Percentiles rank a stretch among this genome's conserved stretches.
phyloP scores from a whole-genome alignment of 2,797 vertebrate genomes.

The Eidolon dupreanum region DNA sequence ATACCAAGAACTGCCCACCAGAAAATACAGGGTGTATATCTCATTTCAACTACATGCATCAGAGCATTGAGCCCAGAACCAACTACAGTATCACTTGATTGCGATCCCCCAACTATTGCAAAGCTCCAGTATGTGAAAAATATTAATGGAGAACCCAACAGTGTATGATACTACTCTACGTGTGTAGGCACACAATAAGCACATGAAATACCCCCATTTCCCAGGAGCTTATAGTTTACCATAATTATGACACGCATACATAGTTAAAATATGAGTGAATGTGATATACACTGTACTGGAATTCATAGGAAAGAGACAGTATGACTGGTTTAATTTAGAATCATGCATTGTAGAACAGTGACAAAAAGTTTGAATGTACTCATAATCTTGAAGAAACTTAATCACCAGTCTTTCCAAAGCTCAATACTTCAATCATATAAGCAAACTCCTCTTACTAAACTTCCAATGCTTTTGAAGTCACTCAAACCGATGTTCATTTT shows the following conservation, averaged over 20 bases:
- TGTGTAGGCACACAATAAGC: background rate
- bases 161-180: background rate
- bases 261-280: background rate
- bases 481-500: background rate
- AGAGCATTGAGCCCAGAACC: background rate
- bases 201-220: background rate
- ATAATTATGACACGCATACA: background rate
- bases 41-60: background rate
- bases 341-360: background rate
- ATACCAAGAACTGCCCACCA: background rate
- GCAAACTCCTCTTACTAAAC: background rate
- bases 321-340: background rate
- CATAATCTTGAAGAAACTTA: background rate
- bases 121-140: background rate
- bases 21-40: background rate
- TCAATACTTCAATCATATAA: background rate
- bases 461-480: background rate
- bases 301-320: background rate
- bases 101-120: background rate
- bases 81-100: background rate
- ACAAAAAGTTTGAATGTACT: background rate
- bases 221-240: background rate
- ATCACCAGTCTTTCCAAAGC: background rate
- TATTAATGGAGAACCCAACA: background rate
- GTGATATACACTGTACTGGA: background rate